These are phyloP conservation scores for Coelogynopora nodosa DNA, from an alignment of 2,888 invertebrate species.

Conservation along the genomic window DNA sequence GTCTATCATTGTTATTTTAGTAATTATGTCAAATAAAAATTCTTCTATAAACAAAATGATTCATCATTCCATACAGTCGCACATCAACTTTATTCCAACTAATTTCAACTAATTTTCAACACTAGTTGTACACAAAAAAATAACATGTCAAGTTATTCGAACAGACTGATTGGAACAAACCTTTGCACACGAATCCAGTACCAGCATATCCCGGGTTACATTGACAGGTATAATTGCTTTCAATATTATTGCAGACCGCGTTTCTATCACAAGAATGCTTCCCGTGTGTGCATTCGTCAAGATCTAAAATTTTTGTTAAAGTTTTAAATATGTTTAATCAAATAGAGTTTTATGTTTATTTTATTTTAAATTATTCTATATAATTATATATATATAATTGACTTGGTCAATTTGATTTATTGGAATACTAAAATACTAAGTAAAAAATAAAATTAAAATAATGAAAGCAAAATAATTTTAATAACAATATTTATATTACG, in stretches of 20 bases:
- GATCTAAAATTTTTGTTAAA: constrained; percentile 8
- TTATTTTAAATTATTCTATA: not conserved
- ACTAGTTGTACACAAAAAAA: not conserved
- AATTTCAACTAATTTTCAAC: not conserved
- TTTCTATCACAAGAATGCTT: constrained; percentile 22
- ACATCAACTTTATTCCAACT: too few relatives aligned
- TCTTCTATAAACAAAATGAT: too few relatives aligned
- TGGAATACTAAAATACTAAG: too few relatives aligned
- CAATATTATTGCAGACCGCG: constrained; percentile 1
- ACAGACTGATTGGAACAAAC: too few relatives aligned
- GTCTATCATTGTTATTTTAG: too few relatives aligned
- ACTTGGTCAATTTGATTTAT: too few relatives aligned
- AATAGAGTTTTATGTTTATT: not conserved
- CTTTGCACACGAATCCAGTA: constrained; percentile 29
- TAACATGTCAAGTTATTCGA: too few relatives aligned
- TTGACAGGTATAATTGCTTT: constrained; percentile 4
- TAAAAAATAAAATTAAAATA: too few relatives aligned
- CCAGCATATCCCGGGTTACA: constrained; percentile 16
- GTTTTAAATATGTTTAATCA: not conserved
- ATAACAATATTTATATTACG: too few relatives aligned
- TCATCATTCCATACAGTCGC: too few relatives aligned
- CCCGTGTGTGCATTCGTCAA: constrained; percentile 37
- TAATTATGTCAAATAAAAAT: too few relatives aligned
- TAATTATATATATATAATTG: not conserved
- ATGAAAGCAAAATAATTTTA: too few relatives aligned